Evolutionary conservation across 2,113 vertebrate species (phyloP), one percentile per base, ranked within the genome.

Genomic region (Entelurus aequoreus): DNA sequence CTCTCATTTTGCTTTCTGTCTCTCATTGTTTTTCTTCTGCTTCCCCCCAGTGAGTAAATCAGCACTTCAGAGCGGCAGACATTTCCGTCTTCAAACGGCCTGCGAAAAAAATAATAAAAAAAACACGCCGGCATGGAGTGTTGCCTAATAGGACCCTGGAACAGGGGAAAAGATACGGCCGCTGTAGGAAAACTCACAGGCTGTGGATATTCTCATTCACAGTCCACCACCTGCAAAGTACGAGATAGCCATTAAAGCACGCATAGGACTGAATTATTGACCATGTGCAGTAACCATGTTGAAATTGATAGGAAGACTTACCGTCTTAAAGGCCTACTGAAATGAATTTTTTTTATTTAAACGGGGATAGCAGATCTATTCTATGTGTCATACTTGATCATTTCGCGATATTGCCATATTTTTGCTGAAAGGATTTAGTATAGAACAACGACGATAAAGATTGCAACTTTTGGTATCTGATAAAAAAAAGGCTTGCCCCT

Each of bases 41-140:
- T 85, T 89, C 86, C 89, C 87, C 88, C 86, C 84, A 84, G 87
- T 79, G 87, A 77, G 82, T 80, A 69, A 76, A 90, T 81, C 69
- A 74, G 81, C 78, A 77, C 60, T 71, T 79, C 16, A 55, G 63
- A 87, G 78, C 74, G 70, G 78, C 70, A 81, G 78, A 77, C 78
- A 81, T 77, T 87, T 85, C 81, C 79, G 79, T 79, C 76, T 68
- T 72, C 55, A 62, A 79, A 69, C 75, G 74, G 76, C 72, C 71
- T 68, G 63, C 66, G 86, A 87, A 87, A 28, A 28, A 28, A 28
- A 28, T 2, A 1, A 28, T 2, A 28, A 28, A 28, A 28, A 28
- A 76, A 88, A 86, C 76, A 84, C 77, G 66, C 61, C 51, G 51
- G 40, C 40, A 54, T 73, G 74, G 78, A 55, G 63, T 47, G 76